Evolutionary conservation across 2,113 vertebrate genomes (phyloP), one percentile per base, ranked within the genome.

Genomic region (Shinisaurus crocodilurus): DNA sequence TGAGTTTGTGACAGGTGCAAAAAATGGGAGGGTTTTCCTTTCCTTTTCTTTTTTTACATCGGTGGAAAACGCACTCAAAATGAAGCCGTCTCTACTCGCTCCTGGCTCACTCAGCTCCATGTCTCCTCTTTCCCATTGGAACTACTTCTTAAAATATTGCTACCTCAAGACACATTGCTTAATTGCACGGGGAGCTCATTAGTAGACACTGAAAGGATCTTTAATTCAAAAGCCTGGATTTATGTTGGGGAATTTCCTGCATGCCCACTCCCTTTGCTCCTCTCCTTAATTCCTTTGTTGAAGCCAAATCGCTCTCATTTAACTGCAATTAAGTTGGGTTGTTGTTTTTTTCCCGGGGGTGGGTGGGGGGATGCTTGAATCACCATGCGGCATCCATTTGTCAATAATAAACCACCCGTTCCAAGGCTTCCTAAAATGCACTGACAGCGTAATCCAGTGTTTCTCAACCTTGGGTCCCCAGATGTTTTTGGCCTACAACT

Each of bases 281-380:
- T 92, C 57, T n/a, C n/a, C 37, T 57, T 77, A 93, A 43, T 93
- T 94, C 91, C 94, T 89, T 69, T 81, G 91, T 92, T 88, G 93
- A 80, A 95, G 93, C 80, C 90, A 96, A 91, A 95, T 88, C 90
- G 76, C 92, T 87, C 91, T 96, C 91, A 94, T 94, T 96, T 86
- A 96, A 92, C 93, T 77, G 95, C 94, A 94, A 92, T 97, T 93
- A 80, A 75, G 87, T 82, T n/a, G n/a, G n/a, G n/a, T n/a, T n/a
- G n/a, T n/a, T n/a, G 90, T 74, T 50, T 84, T 54, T 54, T 54
- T 54, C 13, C 13, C 54, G 29, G 69, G 10, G 32, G 82, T n/a
- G n/a, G n/a, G n/a, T n/a, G n/a, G 82, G 69, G 74, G 79, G 88
- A 72, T 48, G 92, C 87, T 93, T 89, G 76, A 88, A 81, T 90